Base-by-base conservation (phyloP, 2,888 invertebrate species). In the Formica aserva region DNA sequence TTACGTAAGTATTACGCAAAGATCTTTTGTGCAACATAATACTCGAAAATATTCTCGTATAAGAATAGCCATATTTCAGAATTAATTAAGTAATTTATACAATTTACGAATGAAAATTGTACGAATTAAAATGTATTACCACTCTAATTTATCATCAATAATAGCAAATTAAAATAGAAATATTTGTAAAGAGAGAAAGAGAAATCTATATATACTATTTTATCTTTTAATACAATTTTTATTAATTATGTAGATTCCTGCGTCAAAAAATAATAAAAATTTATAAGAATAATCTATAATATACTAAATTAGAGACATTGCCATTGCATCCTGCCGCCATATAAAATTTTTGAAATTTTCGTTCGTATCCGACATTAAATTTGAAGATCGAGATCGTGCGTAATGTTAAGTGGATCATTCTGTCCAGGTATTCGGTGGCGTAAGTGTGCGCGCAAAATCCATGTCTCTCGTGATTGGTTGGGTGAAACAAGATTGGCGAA, bases 401-500 rank as follows among this genome's bases (percentile, higher is more conserved):
- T 32, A 18, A 29, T n/a, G 13, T 62, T 72, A 66, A 48, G 63
- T 18, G 45, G 38, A 60, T 57, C 71, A 32, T 32, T 32, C 6
- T 57, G 48, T 66, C 38, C 8, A 18, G 22, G 22, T 18, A 52
- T 26, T 76, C 8, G n/a, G 4, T 18, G 35, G 26, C 15, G 38
- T 66, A 35, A 41, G 29, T 41, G 52, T 22, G 57, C 26, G 45
- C 57, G 38, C n/a, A 38, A 11, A 72, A 62, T 81, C 57, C 48
- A 52, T 38, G 52, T 18, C 32, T 18, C 45, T 35, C 22, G n/a
- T 9, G 65, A 75, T 83, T 62, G 62, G 32, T 38, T 22, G 55
- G 67, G 65, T 26, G 71, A 83, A 85, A 87, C 85, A 89, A 85
- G 84, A 55, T 81, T 83, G 84, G 86, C 89, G 84, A 89, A 89